A percentile compares a stretch with the other conserved stretches of the same genome.
phyloP scores from a whole-genome alignment of 2,113 vertebrate genomes.

The Pomatostomus ruficeps region DNA sequence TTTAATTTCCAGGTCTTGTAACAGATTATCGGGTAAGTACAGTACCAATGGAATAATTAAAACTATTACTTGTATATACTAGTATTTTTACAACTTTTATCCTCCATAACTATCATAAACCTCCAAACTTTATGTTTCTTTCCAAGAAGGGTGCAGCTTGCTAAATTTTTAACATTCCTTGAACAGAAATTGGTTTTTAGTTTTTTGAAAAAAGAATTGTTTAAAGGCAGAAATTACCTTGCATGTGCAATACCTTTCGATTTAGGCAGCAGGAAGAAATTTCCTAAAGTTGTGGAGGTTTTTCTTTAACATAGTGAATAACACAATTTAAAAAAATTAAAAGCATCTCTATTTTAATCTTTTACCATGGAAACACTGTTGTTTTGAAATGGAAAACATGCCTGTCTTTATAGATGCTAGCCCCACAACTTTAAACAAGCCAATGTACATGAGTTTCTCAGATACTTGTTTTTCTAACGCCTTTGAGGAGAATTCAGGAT shows the following conservation, averaged over 20 bases:
- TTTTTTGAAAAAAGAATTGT: neutral
- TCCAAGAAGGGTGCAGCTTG: neutral
- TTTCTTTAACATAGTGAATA: neutral
- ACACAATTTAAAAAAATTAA: neutral
- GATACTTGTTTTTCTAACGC: neutral
- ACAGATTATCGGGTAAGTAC: slow-evolving; percentile 94
- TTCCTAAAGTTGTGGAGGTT: neutral
- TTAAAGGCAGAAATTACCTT: neutral
- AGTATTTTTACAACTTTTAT: neutral
- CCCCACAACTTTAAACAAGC: neutral
- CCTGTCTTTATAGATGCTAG: neutral
- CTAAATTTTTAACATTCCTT: neutral
- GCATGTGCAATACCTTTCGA: neutral
- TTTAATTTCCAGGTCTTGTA: slow-evolving; percentile 80
- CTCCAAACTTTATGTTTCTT: neutral
- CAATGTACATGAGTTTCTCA: neutral
- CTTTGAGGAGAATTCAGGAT: neutral
- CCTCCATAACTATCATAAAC: neutral
- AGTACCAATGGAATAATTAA: neutral
- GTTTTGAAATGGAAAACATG: neutral
- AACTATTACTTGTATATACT: neutral
- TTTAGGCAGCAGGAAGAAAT: neutral
- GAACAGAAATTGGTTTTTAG: neutral
- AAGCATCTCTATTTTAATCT: neutral
- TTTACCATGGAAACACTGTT: neutral